Conservation (phyloP, 2,113 vertebrate genomes). For the Prinia subflava region DNA sequence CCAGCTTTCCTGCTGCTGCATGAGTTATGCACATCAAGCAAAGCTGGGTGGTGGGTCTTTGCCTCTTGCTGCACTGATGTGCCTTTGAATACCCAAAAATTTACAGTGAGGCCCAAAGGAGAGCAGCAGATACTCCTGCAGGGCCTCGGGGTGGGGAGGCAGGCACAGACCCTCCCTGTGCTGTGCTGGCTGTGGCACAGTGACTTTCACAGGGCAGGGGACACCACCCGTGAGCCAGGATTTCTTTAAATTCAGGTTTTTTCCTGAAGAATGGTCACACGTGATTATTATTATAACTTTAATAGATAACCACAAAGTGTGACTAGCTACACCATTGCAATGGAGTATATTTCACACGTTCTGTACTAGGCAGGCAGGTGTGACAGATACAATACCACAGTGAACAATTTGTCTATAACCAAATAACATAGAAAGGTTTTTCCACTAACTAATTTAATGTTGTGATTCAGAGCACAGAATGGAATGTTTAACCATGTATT, state of each 20-base stretch:
- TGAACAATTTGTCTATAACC: neutral
- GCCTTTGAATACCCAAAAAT: too few species aligned
- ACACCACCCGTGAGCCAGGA: rapidly evolving
- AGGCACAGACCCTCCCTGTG: too few species aligned
- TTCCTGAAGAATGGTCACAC: neutral
- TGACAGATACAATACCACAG: neutral
- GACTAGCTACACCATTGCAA: too few species aligned
- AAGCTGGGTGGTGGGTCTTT: rapidly evolving
- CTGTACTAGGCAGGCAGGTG: neutral
- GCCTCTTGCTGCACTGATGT: neutral
- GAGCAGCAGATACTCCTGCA: neutral
- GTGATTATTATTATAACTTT: neutral
- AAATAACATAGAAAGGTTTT: neutral
- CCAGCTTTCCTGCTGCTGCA: neutral
- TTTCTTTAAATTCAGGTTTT: rapidly evolving
- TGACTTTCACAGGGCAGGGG: rapidly evolving
- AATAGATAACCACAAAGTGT: neutral
- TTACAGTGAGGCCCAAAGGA: neutral
- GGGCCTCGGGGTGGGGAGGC: rapidly evolving
- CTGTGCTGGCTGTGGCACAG: too few species aligned
- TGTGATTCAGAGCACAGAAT: neutral
- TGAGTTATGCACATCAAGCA: neutral
- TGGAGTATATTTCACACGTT: neutral
- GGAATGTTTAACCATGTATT: neutral
- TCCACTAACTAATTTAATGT: neutral